phyloP scores from a whole-genome alignment of 2,888 invertebrate genomes.

The Eutolmus rufibarbis region DNA sequence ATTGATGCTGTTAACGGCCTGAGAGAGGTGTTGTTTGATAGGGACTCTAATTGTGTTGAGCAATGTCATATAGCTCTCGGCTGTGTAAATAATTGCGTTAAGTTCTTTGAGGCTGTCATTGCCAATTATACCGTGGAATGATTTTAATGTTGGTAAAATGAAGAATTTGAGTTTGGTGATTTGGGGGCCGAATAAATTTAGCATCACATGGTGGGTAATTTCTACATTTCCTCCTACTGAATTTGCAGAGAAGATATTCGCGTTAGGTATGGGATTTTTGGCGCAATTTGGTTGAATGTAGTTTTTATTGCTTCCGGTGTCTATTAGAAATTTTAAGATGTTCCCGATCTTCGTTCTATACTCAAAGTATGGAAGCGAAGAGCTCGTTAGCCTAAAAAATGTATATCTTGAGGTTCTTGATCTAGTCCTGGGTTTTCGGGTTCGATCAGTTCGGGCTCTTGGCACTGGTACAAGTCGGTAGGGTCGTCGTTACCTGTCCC shows the following conservation, averaged over 20 bases:
- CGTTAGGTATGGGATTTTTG: background rate
- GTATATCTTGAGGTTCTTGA: background rate
- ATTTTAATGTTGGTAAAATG: background rate
- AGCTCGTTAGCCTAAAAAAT: conserved; percentile 41
- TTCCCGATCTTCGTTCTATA: background rate
- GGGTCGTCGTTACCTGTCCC: background rate
- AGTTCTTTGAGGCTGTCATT: background rate
- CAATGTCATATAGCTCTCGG: background rate
- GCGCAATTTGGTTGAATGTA: background rate
- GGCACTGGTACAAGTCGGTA: background rate
- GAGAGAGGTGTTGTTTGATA: background rate
- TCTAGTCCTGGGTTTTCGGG: background rate
- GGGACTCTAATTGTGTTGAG: background rate
- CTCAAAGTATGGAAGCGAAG: conserved; percentile 40
- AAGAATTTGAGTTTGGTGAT: background rate
- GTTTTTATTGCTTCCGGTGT: background rate
- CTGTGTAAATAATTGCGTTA: background rate
- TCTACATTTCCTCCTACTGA: background rate
- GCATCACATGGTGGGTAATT: background rate
- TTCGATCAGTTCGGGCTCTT: background rate
- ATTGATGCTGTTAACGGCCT: background rate
- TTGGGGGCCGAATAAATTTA: background rate
- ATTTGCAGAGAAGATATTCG: background rate
- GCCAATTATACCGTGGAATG: background rate
- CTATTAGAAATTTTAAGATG: background rate